These are phyloP conservation scores for Aphelocoma coerulescens DNA, from an alignment of 2,113 vertebrate genomes.

Conservation along the genomic window DNA sequence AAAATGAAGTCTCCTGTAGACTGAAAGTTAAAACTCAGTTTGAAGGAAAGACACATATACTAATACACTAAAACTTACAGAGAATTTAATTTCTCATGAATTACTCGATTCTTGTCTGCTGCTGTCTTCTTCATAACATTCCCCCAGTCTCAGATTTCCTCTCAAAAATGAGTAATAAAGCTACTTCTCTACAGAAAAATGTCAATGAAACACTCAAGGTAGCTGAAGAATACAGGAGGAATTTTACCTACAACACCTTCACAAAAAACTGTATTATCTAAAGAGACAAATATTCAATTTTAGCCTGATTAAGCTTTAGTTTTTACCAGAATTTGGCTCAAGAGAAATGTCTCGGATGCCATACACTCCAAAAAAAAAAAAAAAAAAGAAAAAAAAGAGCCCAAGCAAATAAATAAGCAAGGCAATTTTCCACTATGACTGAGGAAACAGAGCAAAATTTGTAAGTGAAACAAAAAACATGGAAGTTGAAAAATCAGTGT, in stretches of 20 bases:
- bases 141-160: background rate
- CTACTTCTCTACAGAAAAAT: background rate
- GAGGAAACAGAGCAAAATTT: background rate
- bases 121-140: background rate
- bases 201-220: background rate
- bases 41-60: background rate
- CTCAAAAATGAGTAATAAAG: background rate
- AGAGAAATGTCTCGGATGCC: background rate
- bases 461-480: background rate
- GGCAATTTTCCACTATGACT: background rate
- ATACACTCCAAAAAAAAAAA: background rate
- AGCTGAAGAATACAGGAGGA: background rate
- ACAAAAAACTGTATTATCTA: background rate
- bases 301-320: background rate
- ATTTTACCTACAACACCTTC: background rate
- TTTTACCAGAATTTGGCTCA: background rate
- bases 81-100: background rate
- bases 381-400: too few relatives aligned
- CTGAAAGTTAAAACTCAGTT: background rate
- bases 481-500: background rate
- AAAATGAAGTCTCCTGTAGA: background rate
- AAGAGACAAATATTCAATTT: background rate
- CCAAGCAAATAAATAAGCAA: background rate
- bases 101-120: background rate
- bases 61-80: background rate